phyloP scores from a whole-genome alignment of 2,113 vertebrate species.

The Mellivora capensis region DNA sequence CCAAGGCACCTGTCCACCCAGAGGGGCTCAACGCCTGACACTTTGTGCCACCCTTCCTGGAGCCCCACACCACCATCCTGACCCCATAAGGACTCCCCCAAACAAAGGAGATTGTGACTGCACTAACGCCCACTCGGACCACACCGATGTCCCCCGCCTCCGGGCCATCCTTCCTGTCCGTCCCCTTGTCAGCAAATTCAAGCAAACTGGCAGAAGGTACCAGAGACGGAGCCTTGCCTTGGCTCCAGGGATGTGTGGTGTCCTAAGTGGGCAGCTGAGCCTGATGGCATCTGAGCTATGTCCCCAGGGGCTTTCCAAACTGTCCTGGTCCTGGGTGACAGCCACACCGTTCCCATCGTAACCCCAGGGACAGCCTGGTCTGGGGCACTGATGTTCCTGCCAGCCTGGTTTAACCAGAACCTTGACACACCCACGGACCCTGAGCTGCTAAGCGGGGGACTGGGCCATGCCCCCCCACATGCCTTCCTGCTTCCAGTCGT shows the following conservation, averaged over 20 bases:
- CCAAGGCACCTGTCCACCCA: neutral
- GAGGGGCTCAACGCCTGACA: neutral
- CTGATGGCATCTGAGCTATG: neutral
- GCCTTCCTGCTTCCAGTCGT: constrained; percentile 73
- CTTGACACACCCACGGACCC: neutral
- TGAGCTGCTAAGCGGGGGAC: neutral
- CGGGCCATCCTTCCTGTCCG: neutral
- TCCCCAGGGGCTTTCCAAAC: neutral
- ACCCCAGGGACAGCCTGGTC: neutral
- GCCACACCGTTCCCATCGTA: neutral
- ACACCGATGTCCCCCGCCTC: neutral
- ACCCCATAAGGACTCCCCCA: neutral
- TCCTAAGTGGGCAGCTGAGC: neutral
- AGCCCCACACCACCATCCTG: neutral
- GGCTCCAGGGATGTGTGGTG: neutral
- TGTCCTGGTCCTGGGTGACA: neutral
- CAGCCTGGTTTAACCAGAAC: neutral
- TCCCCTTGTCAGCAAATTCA: neutral
- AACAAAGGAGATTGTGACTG: neutral
- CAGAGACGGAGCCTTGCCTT: neutral
- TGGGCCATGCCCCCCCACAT: neutral
- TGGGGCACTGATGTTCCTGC: neutral
- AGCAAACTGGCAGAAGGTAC: neutral
- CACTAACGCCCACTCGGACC: neutral
- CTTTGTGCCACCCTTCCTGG: neutral